Conservation (phyloP, 2,888 invertebrate genomes). For the Chymomyza caudatula region DNA sequence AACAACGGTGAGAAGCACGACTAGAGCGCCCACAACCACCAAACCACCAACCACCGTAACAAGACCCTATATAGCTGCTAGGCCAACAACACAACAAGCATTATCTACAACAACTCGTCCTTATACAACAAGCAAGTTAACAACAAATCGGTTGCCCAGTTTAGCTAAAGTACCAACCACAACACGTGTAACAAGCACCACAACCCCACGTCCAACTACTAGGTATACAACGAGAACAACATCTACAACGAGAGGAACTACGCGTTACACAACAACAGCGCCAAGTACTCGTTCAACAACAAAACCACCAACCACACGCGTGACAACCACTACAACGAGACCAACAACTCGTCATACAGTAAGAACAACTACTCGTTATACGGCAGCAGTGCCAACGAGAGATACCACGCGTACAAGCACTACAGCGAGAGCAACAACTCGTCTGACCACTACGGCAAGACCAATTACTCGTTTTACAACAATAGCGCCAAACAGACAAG, state of each 20-base stretch:
- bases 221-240: constrained; percentile 14
- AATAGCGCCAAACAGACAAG: constrained; percentile 10
- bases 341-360: constrained; percentile 4
- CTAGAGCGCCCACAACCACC: constrained; percentile 22
- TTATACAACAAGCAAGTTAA: constrained; percentile 6
- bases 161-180: neutral
- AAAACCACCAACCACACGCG: constrained; percentile 1
- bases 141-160: neutral
- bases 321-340: constrained; percentile 17
- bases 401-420: constrained; percentile 19
- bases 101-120: constrained; percentile 11
- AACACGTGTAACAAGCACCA: constrained; percentile 8
- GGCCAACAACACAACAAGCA: constrained; percentile 23
- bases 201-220: neutral
- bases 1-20: constrained; percentile 11
- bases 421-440: neutral
- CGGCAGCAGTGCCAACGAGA: neutral
- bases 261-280: constrained; percentile 5
- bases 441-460: too few relatives aligned
- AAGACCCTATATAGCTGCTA: constrained; percentile 12
- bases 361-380: constrained; percentile 9
- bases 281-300: constrained; percentile 16
- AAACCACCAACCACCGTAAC: constrained; percentile 22
- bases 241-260: constrained; percentile 12
- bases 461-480: constrained; percentile 8